Conservation (phyloP, 1,140 invertebrate genomes). For the Gerris buenoi region DNA sequence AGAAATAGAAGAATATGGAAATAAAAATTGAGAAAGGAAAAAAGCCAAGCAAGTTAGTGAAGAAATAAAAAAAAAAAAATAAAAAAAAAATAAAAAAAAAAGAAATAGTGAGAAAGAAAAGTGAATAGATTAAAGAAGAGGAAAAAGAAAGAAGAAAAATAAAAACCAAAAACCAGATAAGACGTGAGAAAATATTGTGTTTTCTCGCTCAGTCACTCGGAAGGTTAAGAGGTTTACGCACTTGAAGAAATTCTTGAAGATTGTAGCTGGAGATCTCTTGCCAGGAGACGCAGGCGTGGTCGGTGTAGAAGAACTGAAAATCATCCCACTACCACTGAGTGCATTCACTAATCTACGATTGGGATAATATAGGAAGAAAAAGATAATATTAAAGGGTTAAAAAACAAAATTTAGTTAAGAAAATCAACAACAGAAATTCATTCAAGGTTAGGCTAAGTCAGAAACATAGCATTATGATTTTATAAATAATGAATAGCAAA, state of each 20-base stretch:
- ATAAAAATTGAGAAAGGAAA: no score
- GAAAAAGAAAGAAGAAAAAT: conserved; percentile 9
- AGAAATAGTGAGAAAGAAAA: no score
- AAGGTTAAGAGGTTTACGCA: conserved; percentile 29
- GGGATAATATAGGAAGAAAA: background rate
- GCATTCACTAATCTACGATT: background rate
- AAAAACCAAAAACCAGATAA: conserved; percentile 9
- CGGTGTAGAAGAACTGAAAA: conserved; percentile 33
- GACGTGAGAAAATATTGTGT: background rate
- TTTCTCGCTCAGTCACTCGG: background rate
- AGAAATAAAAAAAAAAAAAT: background rate
- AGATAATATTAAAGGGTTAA: background rate
- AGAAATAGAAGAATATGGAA: no score
- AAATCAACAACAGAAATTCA: no score
- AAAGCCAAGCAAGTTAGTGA: background rate
- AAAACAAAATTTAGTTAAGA: no score
- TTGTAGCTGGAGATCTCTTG: conserved; percentile 68
- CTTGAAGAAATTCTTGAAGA: conserved; percentile 94
- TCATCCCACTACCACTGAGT: conserved; percentile 1
- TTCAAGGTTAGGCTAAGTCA: no score
- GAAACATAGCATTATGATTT: no score
- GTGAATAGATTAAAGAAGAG: no score
- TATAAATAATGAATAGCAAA: no score
- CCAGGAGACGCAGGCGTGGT: conserved; percentile 40
- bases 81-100: background rate